These are phyloP conservation scores for Lycocorax pyrrhopterus DNA, from an alignment of 2,113 vertebrate species.

Conservation along the genomic window DNA sequence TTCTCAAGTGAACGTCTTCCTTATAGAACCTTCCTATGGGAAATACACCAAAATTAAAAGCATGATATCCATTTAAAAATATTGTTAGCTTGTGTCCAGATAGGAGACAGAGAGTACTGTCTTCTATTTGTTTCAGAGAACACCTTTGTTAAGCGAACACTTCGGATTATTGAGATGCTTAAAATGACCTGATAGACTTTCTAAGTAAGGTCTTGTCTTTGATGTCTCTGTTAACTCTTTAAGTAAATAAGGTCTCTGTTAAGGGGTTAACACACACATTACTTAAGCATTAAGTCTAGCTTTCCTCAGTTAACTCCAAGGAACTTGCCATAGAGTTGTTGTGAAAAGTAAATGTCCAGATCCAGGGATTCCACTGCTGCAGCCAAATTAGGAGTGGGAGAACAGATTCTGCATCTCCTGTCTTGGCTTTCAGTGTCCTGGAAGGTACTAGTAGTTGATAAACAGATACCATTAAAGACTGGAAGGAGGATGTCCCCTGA, in stretches of 20 bases:
- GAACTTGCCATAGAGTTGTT: not conserved
- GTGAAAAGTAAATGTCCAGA: not conserved
- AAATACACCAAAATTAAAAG: not conserved
- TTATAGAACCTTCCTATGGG: not conserved
- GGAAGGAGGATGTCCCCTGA: not conserved
- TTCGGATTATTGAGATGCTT: not conserved
- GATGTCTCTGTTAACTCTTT: not conserved
- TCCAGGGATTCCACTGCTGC: not conserved
- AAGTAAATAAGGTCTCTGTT: not conserved
- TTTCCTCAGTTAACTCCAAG: not conserved
- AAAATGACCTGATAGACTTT: not conserved
- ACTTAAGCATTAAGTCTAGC: not conserved
- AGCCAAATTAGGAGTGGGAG: accelerated
- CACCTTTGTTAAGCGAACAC: not conserved
- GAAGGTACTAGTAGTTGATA: not conserved
- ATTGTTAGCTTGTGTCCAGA: not conserved
- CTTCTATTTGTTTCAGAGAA: not conserved
- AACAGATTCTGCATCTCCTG: not conserved
- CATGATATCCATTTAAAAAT: not conserved
- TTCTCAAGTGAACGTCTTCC: not conserved
- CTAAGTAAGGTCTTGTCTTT: not conserved
- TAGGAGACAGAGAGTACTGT: not conserved
- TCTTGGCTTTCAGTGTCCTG: not conserved
- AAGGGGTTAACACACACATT: not conserved
- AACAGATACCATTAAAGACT: not conserved